These are phyloP conservation scores for Cossypha heuglini DNA, from an alignment of 2,797 vertebrate species.

Conservation along the genomic window DNA sequence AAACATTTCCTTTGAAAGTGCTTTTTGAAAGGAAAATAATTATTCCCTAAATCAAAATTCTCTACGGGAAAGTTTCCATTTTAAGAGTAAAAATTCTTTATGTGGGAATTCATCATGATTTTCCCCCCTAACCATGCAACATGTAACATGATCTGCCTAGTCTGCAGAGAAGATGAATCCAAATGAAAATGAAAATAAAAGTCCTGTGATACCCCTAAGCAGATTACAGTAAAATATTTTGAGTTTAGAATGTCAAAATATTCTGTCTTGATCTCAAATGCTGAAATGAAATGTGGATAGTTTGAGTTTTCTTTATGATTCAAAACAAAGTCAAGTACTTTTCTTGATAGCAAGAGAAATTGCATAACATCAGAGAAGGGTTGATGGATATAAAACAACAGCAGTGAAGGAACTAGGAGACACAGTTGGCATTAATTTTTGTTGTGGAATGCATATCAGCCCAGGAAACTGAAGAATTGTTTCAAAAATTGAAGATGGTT, in stretches of 20 bases:
- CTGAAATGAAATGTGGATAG: background rate
- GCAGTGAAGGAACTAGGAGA: background rate
- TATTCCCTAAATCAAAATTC: background rate
- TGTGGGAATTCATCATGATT: background rate
- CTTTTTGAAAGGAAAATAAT: background rate
- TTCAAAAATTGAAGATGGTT: background rate
- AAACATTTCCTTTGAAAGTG: background rate
- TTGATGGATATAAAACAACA: background rate
- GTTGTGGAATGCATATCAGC: background rate
- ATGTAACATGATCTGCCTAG: background rate
- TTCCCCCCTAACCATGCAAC: rapidly evolving
- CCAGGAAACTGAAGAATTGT: background rate
- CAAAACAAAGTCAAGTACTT: background rate
- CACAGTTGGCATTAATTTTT: background rate
- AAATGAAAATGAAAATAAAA: background rate
- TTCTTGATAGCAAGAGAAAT: background rate
- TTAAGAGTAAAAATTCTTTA: background rate
- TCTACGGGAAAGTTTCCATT: background rate
- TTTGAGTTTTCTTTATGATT: background rate
- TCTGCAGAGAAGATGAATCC: background rate
- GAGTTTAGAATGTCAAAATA: background rate
- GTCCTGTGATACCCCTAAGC: background rate
- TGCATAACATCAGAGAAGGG: background rate
- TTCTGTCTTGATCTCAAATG: background rate
- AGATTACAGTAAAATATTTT: background rate